Evolutionary conservation across 2,113 vertebrate species (phyloP).

Genomic region (Micromys minutus): DNA sequence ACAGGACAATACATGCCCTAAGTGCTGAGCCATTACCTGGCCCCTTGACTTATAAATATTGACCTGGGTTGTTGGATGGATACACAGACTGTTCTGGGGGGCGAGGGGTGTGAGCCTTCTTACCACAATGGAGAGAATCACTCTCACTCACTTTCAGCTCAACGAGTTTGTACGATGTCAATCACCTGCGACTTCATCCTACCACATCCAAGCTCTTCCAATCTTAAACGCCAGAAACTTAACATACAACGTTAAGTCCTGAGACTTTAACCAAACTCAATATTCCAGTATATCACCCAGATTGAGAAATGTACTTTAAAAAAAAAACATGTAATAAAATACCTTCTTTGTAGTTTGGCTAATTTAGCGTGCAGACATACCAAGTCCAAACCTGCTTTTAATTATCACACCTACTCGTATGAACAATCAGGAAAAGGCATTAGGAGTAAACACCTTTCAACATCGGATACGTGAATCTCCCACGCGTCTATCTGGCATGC

Average conservation of each 20-base stretch:
- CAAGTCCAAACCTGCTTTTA: slow-evolving; percentile 51
- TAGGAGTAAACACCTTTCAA: background rate
- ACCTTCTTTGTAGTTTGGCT: background rate
- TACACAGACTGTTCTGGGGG: fast-evolving
- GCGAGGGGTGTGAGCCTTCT: no score
- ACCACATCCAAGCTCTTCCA: background rate
- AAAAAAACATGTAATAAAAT: background rate
- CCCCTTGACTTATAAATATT: background rate
- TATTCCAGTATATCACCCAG: background rate
- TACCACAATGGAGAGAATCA: background rate
- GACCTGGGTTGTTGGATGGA: background rate
- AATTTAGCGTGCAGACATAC: background rate
- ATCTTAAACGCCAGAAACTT: background rate
- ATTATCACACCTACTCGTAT: background rate
- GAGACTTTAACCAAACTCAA: background rate
- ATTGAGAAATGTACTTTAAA: background rate
- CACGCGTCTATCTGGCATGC: background rate
- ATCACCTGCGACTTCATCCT: background rate
- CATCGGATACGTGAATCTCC: background rate
- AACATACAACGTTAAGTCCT: background rate
- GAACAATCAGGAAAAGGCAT: background rate
- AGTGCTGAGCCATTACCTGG: background rate
- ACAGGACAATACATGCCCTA: background rate
- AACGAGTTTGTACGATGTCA: background rate
- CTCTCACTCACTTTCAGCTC: background rate